phyloP scores from a whole-genome alignment of 2,113 vertebrate genomes.

The Hystrix cristata region DNA sequence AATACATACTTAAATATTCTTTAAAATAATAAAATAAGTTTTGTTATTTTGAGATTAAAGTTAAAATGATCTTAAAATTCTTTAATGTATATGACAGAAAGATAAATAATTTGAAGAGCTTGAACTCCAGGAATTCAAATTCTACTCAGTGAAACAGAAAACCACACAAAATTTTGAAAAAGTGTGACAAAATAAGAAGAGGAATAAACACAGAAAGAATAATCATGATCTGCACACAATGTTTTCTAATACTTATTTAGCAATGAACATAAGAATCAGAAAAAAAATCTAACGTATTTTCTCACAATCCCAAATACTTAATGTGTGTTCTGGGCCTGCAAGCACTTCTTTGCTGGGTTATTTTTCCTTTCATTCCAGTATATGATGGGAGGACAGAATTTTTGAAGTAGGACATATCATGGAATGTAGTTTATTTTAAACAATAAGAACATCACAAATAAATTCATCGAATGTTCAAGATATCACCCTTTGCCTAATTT shows the following conservation, averaged over 20 bases:
- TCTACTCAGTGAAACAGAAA: neutral
- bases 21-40: slow-evolving; percentile 20
- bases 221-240: neutral
- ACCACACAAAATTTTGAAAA: neutral
- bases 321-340: neutral
- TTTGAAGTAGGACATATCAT: neutral
- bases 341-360: neutral
- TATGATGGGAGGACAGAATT: neutral
- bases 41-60: neutral
- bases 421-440: neutral
- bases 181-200: neutral
- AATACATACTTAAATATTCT: slow-evolving; percentile 18
- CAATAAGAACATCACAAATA: neutral
- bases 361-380: neutral
- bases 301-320: neutral
- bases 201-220: neutral
- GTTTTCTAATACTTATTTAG: neutral
- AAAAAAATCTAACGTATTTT: neutral
- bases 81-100: neutral
- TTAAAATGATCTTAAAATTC: neutral
- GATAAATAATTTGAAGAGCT: slow-evolving; percentile 5
- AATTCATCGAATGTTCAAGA: neutral
- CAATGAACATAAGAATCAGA: neutral
- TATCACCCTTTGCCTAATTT: neutral
- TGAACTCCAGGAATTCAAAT: neutral